Evolutionary conservation across 1,140 invertebrate species (phyloP).

Genomic region (Microplitis mediator): DNA sequence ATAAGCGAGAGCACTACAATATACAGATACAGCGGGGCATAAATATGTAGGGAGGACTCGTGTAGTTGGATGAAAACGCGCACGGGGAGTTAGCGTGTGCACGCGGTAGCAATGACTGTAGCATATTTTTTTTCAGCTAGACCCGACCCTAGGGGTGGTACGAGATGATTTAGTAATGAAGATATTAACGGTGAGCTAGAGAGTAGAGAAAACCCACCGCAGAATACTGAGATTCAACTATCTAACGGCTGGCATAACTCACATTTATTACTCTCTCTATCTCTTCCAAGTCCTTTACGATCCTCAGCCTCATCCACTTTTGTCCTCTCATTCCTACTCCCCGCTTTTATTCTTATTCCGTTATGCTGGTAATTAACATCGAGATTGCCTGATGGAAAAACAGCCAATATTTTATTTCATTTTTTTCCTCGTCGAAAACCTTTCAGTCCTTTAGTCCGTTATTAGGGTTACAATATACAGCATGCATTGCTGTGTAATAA

Average conservation of each 20-base stretch:
- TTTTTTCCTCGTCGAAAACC: too few species aligned
- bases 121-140: too few species aligned
- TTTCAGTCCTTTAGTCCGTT: too few species aligned
- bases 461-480: too few species aligned
- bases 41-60: too few species aligned
- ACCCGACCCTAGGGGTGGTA: too few species aligned
- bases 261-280: constrained; percentile 56
- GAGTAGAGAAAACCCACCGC: constrained; percentile 35
- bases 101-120: too few species aligned
- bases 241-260: constrained; percentile 61
- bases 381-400: constrained; percentile 27
- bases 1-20: too few species aligned
- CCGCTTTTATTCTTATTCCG: background rate
- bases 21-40: too few species aligned
- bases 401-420: background rate
- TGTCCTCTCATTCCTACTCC: background rate
- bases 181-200: constrained; percentile 56
- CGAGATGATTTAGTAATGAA: constrained; percentile 62
- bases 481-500: too few species aligned
- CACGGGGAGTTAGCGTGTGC: too few species aligned
- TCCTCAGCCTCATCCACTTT: background rate
- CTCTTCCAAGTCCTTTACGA: background rate
- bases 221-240: constrained; percentile 62
- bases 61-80: too few species aligned
- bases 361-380: constrained; percentile 34